These are phyloP conservation scores for Pangasius macronema DNA, from an alignment of 2,797 vertebrate genomes.

Conservation along the genomic window DNA sequence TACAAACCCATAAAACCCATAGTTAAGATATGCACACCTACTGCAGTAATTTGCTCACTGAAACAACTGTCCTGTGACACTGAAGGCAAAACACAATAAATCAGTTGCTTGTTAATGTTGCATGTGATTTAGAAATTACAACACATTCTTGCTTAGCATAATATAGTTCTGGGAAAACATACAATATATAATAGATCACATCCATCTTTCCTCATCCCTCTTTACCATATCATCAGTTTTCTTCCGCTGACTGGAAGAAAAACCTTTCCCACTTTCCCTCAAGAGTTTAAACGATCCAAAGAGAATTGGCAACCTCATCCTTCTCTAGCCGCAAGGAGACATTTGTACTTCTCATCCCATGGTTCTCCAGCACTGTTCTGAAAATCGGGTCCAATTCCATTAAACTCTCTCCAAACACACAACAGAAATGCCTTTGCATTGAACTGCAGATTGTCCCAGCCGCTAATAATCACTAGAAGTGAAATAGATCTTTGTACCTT, in stretches of 20 bases:
- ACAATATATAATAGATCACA: slow-evolving; percentile 73
- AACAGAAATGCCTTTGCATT: slow-evolving; percentile 55
- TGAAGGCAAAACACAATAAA: slow-evolving; percentile 19
- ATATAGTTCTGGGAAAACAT: slow-evolving; percentile 68
- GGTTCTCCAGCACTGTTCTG: slow-evolving; percentile 34
- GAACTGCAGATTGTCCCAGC: slow-evolving; percentile 45
- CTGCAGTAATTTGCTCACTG: background rate
- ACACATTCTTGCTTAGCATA: slow-evolving; percentile 28
- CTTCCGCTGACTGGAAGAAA: slow-evolving; percentile 70
- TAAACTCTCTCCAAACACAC: slow-evolving; percentile 57
- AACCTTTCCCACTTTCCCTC: slow-evolving; percentile 71
- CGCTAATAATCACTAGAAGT: slow-evolving; percentile 35
- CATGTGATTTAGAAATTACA: slow-evolving; percentile 31
- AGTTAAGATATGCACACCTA: background rate
- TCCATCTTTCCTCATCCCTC: slow-evolving; percentile 69
- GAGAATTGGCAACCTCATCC: slow-evolving; percentile 63
- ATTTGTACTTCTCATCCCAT: slow-evolving; percentile 47
- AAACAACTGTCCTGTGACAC: slow-evolving; percentile 5
- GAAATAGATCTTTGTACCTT: slow-evolving; percentile 42
- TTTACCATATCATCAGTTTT: slow-evolving; percentile 75
- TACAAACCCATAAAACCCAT: slow-evolving; percentile 21
- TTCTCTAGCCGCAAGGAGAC: slow-evolving; percentile 51
- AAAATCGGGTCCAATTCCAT: slow-evolving; percentile 37
- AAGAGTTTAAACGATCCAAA: slow-evolving; percentile 69
- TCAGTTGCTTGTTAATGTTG: slow-evolving; percentile 16